Percentiles rank a stretch among this genome's conserved stretches.
phyloP scores from a whole-genome alignment of 1,140 invertebrate species.

The Lanistes nyassanus region DNA sequence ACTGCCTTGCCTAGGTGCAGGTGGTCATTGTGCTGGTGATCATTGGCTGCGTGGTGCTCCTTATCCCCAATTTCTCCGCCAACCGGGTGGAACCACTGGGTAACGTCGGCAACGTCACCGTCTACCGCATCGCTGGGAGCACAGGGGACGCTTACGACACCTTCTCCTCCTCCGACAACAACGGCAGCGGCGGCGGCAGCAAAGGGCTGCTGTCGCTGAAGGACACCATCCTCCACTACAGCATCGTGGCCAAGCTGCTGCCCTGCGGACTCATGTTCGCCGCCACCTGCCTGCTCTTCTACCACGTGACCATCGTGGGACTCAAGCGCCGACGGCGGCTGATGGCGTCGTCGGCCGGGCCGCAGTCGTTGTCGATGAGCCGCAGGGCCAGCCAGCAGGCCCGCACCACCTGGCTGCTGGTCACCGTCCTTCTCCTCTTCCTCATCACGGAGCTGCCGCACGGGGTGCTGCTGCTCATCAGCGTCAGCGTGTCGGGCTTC shows the following conservation, averaged over 20 bases:
- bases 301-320: conserved; percentile 56
- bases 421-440: conserved; percentile 75
- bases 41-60: conserved; percentile 78
- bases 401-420: conserved; percentile 73
- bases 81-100: conserved; percentile 41
- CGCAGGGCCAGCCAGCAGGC: conserved; percentile 56
- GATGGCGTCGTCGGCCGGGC: conserved; percentile 64
- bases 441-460: conserved; percentile 86
- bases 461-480: conserved; percentile 63
- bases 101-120: conserved; percentile 26
- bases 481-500: conserved; percentile 55
- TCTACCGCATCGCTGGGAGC: too few species aligned
- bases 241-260: conserved; percentile 63
- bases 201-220: conserved; percentile 40
- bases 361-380: too few species aligned
- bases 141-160: background rate
- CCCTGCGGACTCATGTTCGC: conserved; percentile 68
- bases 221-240: conserved; percentile 56
- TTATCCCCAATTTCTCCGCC: conserved; percentile 79
- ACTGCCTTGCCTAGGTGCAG: too few species aligned
- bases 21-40: conserved; percentile 77
- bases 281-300: conserved; percentile 66
- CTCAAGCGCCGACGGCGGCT: conserved; percentile 59
- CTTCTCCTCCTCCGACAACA: conserved; percentile 62
- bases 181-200: conserved; percentile 46